Percentiles rank a stretch among this genome's conserved stretches.
phyloP scores from a whole-genome alignment of 2,113 vertebrate species.

The Atractosteus spatula region DNA sequence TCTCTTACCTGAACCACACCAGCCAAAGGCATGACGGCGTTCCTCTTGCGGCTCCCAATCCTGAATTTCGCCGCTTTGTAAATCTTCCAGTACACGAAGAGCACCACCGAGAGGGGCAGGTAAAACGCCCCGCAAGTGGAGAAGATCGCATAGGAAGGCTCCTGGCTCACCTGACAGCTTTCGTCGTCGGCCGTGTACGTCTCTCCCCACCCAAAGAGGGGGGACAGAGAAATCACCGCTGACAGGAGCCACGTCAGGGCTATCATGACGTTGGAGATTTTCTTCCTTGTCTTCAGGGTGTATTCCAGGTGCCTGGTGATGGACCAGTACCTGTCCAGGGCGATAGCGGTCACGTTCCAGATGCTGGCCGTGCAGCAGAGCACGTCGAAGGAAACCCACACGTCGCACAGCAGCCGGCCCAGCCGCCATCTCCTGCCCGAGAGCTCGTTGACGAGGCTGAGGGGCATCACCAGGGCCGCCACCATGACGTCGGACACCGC shows the following conservation, averaged over 20 bases:
- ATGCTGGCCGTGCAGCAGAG: constrained; percentile 83
- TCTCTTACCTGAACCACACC: constrained; percentile 64
- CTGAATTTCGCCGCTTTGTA: constrained; percentile 76
- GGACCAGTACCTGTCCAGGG: constrained; percentile 82
- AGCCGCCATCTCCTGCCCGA: constrained; percentile 68
- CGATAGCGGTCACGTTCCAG: constrained; percentile 80
- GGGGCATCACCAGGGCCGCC: constrained; percentile 76
- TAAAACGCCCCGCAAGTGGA: constrained; percentile 82
- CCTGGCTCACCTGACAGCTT: constrained; percentile 74
- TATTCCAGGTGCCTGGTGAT: constrained; percentile 76
- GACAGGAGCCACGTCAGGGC: constrained; percentile 72
- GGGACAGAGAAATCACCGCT: constrained; percentile 70
- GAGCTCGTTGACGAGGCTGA: constrained; percentile 71
- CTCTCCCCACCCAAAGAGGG: constrained; percentile 77
- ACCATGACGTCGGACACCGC: constrained; percentile 76
- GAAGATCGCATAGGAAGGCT: constrained; percentile 75
- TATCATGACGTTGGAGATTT: constrained; percentile 74
- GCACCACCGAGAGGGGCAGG: constrained; percentile 73
- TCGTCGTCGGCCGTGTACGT: constrained; percentile 60
- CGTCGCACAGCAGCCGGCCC: constrained; percentile 68
- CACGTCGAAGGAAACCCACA: constrained; percentile 76
- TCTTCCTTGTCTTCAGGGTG: constrained; percentile 63
- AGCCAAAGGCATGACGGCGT: constrained; percentile 65
- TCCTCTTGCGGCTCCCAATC: constrained; percentile 63
- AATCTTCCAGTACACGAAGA: constrained; percentile 83